Base-by-base conservation (phyloP, 2,888 invertebrate genomes). In the Ramazzottius varieornatus region DNA sequence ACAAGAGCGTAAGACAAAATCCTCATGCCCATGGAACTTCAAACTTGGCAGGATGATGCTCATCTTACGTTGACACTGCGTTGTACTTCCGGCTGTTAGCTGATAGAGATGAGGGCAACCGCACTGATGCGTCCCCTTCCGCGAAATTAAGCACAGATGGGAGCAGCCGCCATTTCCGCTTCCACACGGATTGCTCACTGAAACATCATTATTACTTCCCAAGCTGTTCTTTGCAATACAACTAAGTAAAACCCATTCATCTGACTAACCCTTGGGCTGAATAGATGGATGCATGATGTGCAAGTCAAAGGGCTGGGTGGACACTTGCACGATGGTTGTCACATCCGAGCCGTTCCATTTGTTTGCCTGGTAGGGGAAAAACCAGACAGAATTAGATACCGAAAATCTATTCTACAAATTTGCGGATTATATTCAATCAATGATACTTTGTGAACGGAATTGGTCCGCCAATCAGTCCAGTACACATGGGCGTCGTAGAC, bases 401-500 rank as follows among this genome's bases (percentile, higher is more conserved):
- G n/a, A n/a, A n/a, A n/a, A n/a, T n/a, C n/a, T n/a, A n/a, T n/a
- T n/a, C n/a, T n/a, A n/a, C n/a, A n/a, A n/a, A n/a, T 40, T 20
- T 40, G 40, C 20, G 40, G 20, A 40, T 20, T 20, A 20, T 40
- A 20, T 40, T 40, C 20, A 40, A n/a, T n/a, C n/a, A n/a, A n/a
- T 66, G 72, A 69, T 68, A 76, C 76, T 70, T 86, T 80, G 70
- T 87, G 83, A 1, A 92, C 86, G 68, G 86, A 84, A 74, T 87
- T 88, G 66, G 84, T 84, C 69, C 88, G 81, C 92, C 92, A 91
- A 78, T 92, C 91, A 0, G 89, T 90, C 89, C 90, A 92, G 78
- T 88, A 92, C 16, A 91, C 84, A 75, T 85, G 83, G 72, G 84
- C 84, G 73, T 86, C 89, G 78, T 85, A 89, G 67, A 90, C 80